Conservation (phyloP, 2,888 invertebrate genomes). For the Lottia scabra region DNA sequence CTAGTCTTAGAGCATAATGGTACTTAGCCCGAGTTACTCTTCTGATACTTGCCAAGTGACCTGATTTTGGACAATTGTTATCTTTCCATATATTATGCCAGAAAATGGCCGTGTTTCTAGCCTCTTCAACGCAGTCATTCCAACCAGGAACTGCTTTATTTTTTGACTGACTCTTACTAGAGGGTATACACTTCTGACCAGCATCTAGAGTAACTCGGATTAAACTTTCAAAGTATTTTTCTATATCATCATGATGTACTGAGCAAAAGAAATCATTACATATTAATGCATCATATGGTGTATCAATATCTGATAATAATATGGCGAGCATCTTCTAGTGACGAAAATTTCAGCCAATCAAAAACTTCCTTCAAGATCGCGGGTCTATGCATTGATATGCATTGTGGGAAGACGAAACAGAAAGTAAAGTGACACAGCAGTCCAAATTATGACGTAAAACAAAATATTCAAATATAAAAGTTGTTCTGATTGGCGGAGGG, state of each 20-base stretch:
- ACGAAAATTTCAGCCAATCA: no score
- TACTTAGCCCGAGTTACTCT: neutral
- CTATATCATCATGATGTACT: neutral
- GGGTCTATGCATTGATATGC: no score
- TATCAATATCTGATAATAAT: neutral
- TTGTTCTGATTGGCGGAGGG: no score
- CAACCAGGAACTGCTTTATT: neutral
- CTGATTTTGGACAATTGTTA: neutral
- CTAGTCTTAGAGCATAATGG: neutral
- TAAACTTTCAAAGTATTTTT: neutral
- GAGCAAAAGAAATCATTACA: neutral
- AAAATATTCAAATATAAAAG: no score
- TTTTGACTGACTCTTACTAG: neutral
- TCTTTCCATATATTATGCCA: neutral
- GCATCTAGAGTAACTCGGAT: neutral
- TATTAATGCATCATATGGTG: neutral
- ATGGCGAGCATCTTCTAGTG: no score
- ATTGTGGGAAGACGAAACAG: no score
- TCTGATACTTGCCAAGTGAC: neutral
- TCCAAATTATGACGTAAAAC: no score
- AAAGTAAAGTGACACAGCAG: no score
- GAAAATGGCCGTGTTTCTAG: neutral
- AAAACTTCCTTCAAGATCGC: no score
- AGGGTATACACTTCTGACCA: neutral
- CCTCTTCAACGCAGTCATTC: neutral